Percentiles rank a stretch among this genome's conserved stretches.
phyloP scores from a whole-genome alignment of 2,888 invertebrate genomes.

The Leptinotarsa rubiginosa region DNA sequence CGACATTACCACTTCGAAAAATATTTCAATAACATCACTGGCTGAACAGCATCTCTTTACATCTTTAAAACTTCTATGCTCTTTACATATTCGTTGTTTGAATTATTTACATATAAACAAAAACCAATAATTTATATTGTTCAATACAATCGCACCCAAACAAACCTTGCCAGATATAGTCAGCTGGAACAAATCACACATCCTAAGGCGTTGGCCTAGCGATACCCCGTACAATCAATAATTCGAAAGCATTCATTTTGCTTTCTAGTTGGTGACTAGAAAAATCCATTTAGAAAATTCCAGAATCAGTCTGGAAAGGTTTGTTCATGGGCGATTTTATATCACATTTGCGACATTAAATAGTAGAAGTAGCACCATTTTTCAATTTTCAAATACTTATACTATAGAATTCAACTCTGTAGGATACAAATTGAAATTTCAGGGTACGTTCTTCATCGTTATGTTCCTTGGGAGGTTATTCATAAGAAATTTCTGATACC shows the following conservation, averaged over 20 bases:
- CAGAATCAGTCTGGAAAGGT: conserved; percentile 36
- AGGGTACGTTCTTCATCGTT: conserved; percentile 25
- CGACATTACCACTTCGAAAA: conserved; percentile 24
- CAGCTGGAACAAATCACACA: conserved; percentile 28
- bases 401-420: conserved; percentile 39
- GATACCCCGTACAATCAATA: conserved; percentile 17
- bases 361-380: conserved; percentile 54
- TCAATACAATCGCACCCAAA: conserved; percentile 46
- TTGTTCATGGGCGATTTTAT: conserved; percentile 42
- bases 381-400: conserved; percentile 38
- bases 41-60: conserved; percentile 19
- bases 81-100: conserved; percentile 44
- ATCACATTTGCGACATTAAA: conserved; percentile 46
- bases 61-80: conserved; percentile 16
- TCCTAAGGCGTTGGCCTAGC: background rate
- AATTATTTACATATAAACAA: conserved; percentile 53
- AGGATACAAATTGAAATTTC: conserved; percentile 38
- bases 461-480: background rate
- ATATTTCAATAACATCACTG: conserved; percentile 12
- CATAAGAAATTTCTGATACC: background rate
- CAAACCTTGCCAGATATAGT: conserved; percentile 37
- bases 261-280: conserved; percentile 45
- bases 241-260: conserved; percentile 32
- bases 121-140: conserved; percentile 51
- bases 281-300: conserved; percentile 37